Evolutionary conservation across 2,113 vertebrate species (phyloP), one percentile per base, ranked within the genome.

Genomic region (Pygoscelis antarcticus): DNA sequence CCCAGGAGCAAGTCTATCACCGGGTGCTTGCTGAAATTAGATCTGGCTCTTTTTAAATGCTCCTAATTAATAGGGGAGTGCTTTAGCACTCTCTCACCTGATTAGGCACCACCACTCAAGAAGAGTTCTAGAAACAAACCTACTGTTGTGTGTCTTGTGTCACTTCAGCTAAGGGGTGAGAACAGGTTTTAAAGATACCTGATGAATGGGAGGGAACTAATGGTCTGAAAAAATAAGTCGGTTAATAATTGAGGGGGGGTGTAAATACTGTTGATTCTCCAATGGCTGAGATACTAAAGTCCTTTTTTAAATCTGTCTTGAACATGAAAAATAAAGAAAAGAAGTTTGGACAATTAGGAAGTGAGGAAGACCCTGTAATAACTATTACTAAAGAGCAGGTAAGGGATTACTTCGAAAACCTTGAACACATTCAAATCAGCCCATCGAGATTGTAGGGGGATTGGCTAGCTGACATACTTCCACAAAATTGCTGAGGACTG

Each of bases 241-340:
- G 96, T 97, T 98, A 97, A 97, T 97, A 97, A 97, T 93, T 97
- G 95, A 96, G 97, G 97, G 98, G 89, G 92, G 2, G 8, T 97
- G 94, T 98, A 96, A 98, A 97, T 98, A 96, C 96, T 97, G 96
- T 98, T 94, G 72, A 95, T 95, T 98, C 97, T 97, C 97, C 96
- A 97, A 98, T 97, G 98, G 98, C 97, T 98, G 98, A 98, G 98
- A 98, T 98, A 97, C 98, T 98, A 98, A 98, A 98, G 97, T 98
- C 95, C 27, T 98, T 98, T 98, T 98, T 98, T 98, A 98, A 98
- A 98, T 98, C 97, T 98, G 97, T 98, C 98, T 98, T 98, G 98
- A 98, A 98, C 98, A 98, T 98, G 98, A 98, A 98, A 98, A 98
- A 97, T 98, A 98, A 98, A 98, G 98, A 98, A 98, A 98, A 98